Conservation (phyloP, 1,140 invertebrate species). For the Sycophila sp. region DNA sequence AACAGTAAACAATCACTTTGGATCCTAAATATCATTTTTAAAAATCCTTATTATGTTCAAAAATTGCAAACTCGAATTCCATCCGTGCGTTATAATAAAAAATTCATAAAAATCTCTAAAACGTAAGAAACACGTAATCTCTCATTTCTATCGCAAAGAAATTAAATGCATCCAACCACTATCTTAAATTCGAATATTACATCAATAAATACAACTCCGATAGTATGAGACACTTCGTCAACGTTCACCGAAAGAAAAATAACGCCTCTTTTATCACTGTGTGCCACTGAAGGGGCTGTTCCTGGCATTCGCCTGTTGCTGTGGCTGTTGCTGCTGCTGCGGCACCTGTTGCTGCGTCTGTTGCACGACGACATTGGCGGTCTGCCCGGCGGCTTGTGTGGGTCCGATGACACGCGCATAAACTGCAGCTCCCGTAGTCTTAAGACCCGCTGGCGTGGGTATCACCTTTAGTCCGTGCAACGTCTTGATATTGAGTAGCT, state of each 20-base stretch:
- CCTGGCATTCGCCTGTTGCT: conserved; percentile 43
- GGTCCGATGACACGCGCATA: conserved; percentile 63
- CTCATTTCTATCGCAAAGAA: too few species aligned
- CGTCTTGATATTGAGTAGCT: conserved; percentile 74
- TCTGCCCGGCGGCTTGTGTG: conserved; percentile 56
- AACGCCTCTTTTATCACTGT: conserved; percentile 22
- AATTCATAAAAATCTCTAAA: too few species aligned
- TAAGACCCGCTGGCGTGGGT: conserved; percentile 64
- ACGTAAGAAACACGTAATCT: too few species aligned
- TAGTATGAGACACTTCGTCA: background rate
- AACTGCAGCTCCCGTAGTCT: conserved; percentile 59
- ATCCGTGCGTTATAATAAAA: too few species aligned
- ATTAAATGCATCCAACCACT: too few species aligned
- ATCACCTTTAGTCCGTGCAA: conserved; percentile 77
- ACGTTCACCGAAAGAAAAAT: background rate
- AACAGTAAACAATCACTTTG: too few species aligned
- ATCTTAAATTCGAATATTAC: too few species aligned
- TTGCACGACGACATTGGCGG: conserved; percentile 18
- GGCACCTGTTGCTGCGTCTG: conserved; percentile 55
- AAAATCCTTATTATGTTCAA: too few species aligned
- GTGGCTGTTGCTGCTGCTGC: conserved; percentile 47
- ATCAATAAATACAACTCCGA: background rate
- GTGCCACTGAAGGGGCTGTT: conserved; percentile 52
- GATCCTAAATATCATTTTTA: too few species aligned
- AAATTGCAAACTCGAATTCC: too few species aligned